Percentiles rank a stretch among this genome's conserved stretches.
These are phyloP conservation scores for Eriocheir sinensis DNA, from an alignment of 1,140 invertebrate genomes.

Conservation along the genomic window DNA sequence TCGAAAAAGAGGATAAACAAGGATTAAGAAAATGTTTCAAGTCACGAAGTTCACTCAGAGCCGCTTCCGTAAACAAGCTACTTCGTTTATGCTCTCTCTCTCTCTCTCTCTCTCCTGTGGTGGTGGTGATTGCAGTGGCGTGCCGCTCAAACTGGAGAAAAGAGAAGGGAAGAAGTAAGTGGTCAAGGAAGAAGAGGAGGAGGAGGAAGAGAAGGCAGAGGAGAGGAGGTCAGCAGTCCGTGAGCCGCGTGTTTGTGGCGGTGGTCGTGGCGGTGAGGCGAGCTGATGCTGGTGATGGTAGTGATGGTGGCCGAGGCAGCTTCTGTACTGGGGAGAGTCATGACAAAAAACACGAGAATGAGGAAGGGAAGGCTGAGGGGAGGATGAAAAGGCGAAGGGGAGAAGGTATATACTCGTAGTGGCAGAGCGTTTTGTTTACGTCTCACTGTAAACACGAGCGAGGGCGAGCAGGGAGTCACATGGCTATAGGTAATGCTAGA, in stretches of 20 bases:
- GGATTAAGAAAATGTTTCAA: too few species aligned
- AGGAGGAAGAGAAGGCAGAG: background rate
- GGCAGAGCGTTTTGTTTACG: background rate
- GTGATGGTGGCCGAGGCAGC: background rate
- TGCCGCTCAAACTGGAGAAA: too few species aligned
- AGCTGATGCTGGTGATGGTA: background rate
- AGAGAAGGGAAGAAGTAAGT: too few species aligned
- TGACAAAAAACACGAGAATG: background rate
- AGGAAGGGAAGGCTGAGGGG: background rate
- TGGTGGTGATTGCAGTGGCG: too few species aligned
- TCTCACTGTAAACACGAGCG: background rate
- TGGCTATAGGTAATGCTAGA: background rate
- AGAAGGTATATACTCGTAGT: too few species aligned
- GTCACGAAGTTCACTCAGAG: too few species aligned
- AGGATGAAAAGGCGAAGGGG: too few species aligned
- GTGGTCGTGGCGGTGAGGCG: background rate
- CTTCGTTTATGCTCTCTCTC: background rate
- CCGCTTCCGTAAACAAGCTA: too few species aligned
- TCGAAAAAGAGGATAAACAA: too few species aligned
- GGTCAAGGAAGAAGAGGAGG: background rate
- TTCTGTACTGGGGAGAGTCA: background rate
- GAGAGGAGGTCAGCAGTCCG: background rate
- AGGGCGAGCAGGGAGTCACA: background rate
- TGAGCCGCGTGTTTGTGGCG: background rate
- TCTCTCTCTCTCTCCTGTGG: background rate